Base-by-base conservation (phyloP, 2,888 invertebrate species). In the Campopleginae sp. region DNA sequence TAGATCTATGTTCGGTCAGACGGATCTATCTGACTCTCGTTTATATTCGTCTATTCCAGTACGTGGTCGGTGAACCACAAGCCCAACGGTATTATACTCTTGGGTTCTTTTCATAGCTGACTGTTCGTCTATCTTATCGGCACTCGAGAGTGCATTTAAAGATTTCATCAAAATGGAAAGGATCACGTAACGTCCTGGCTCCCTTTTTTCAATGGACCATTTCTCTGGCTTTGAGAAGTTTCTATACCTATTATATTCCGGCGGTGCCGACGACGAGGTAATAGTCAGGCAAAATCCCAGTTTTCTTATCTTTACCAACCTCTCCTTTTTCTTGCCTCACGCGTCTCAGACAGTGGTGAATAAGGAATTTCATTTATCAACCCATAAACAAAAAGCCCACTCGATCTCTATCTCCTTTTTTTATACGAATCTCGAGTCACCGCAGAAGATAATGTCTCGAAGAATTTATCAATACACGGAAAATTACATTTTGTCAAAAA, bases 151-250 rank as follows among this genome's bases (percentile, higher is more conserved):
- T 46, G 77, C 81, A 74, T 79, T 85, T 75, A 78, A 81, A 85
- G 78, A 81, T 79, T 81, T 81, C 85, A 81, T 85, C 23, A 81
- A 79, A 81, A 78, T 81, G 75, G 78, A 85, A 81, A 79, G 78
- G 76, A 85, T 72, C 81, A 75, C 85, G 85, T 75, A 74, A 23
- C 54, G 38, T 65, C 38, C 12, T 33, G 23, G 19, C 61, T 27
- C 75, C n/a, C 79, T 51, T 54, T 77, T 71, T 51, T 81, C 74
- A 85, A 85, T 85, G 48, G 81, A 54, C 63, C 66, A 77, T 77
- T 76, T 84, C 75, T 33, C 23, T 48, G 7, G 19, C 33, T 51
- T 58, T 7, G 33, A 27, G 38, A 23, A 48, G 44, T 72, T 66
- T 66, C 48, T 70, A 42, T 63, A 54, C 65, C 70, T 14, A 44